Evolutionary conservation across 2,888 invertebrate genomes (phyloP).

Genomic region (Megastigmus dorsalis): DNA sequence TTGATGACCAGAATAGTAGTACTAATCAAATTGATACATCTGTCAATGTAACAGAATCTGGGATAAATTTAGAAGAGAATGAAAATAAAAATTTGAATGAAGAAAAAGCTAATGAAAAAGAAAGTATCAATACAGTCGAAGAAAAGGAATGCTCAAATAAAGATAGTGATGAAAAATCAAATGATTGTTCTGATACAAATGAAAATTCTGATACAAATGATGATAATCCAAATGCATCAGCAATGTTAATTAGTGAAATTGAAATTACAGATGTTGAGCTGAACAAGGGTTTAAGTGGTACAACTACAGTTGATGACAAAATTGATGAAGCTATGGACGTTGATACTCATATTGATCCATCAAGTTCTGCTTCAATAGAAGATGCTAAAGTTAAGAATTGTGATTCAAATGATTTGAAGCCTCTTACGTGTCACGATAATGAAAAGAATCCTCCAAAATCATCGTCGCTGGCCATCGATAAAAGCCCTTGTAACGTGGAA

Average conservation of each 20-base stretch:
- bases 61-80: constrained; percentile 4
- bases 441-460: background rate
- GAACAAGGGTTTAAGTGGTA: background rate
- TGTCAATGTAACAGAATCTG: background rate
- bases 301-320: background rate
- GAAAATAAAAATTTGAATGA: background rate
- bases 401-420: constrained; percentile 10
- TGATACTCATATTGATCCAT: constrained; percentile 7
- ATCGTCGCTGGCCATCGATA: background rate
- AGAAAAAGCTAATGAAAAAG: constrained; percentile 4
- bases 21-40: background rate
- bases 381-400: background rate
- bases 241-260: background rate
- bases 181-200: background rate
- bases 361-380: constrained; percentile 13
- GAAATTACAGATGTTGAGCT: constrained; percentile 24
- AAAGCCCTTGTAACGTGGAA: background rate
- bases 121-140: too few species aligned
- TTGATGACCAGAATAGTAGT: background rate
- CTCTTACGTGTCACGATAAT: background rate
- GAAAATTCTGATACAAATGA: constrained; percentile 20
- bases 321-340: constrained; percentile 1
- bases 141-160: too few species aligned
- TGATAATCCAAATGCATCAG: constrained; percentile 1
- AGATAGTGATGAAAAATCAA: constrained; percentile 6